phyloP scores from a whole-genome alignment of 2,888 invertebrate genomes.

The Chrysomela aeneicollis region DNA sequence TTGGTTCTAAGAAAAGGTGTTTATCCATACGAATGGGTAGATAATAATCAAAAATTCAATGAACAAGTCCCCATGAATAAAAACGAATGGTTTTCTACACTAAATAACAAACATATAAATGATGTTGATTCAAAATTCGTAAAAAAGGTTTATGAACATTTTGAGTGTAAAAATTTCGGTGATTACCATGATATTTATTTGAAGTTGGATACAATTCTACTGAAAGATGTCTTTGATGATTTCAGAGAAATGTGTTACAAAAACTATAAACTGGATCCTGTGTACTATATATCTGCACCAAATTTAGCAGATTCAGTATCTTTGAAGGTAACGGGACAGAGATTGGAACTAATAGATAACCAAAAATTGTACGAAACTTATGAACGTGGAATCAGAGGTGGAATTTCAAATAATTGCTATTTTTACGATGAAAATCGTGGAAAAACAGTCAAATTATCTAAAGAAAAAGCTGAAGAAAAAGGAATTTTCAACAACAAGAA shows the following conservation, averaged over 20 bases:
- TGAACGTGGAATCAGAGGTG: too few relatives aligned
- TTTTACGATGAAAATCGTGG: too few relatives aligned
- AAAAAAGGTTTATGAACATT: too few relatives aligned
- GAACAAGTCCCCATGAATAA: background rate
- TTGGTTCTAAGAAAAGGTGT: background rate
- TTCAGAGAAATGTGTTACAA: too few relatives aligned
- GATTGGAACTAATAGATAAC: too few relatives aligned
- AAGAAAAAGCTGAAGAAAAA: background rate
- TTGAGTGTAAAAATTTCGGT: background rate
- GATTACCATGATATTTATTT: background rate
- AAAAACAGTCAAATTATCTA: background rate
- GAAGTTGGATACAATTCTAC: background rate
- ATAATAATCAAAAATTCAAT: background rate
- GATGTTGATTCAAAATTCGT: background rate
- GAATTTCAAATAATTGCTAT: too few relatives aligned
- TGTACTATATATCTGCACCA: too few relatives aligned
- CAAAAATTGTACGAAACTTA: too few relatives aligned
- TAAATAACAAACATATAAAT: background rate
- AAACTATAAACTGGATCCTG: too few relatives aligned
- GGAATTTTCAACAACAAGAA: background rate
- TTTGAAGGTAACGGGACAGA: too few relatives aligned
- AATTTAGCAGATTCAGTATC: too few relatives aligned
- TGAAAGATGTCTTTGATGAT: too few relatives aligned
- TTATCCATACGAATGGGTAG: background rate
- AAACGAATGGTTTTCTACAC: background rate